These are phyloP conservation scores for Agrypnus murinus DNA, from an alignment of 2,888 invertebrate species.

Conservation along the genomic window DNA sequence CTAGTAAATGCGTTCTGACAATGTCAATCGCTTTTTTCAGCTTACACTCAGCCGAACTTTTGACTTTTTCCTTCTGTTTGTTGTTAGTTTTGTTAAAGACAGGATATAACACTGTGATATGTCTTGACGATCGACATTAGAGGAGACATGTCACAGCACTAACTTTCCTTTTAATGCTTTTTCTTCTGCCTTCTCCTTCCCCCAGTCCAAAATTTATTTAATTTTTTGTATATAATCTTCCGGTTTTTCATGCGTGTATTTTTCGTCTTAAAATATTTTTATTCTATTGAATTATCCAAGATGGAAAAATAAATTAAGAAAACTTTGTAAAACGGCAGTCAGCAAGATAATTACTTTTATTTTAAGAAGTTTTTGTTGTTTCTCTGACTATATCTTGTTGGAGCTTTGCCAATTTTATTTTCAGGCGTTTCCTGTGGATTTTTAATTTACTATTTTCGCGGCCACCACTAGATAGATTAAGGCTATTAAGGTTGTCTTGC, in stretches of 20 bases:
- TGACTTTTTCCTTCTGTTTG: constrained; percentile 41
- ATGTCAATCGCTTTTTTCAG: constrained; percentile 34
- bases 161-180: constrained; percentile 43
- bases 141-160: constrained; percentile 30
- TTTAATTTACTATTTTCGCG: too few species aligned
- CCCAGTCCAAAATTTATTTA: neutral
- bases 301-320: too few species aligned
- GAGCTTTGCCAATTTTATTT: constrained; percentile 14
- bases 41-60: constrained; percentile 4
- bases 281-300: too few species aligned
- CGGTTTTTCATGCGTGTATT: too few species aligned
- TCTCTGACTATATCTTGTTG: constrained; percentile 6
- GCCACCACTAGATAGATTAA: too few species aligned
- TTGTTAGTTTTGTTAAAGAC: constrained; percentile 30
- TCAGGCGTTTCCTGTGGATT: too few species aligned
- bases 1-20: constrained; percentile 30
- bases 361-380: constrained; percentile 13
- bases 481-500: too few species aligned
- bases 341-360: constrained; percentile 14
- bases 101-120: constrained; percentile 39
- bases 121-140: constrained; percentile 41
- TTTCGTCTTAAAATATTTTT: too few species aligned
- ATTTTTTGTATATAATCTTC: too few species aligned
- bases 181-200: constrained; percentile 4
- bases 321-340: neutral